Percentiles rank a stretch among this genome's conserved stretches.
These are phyloP conservation scores for Mallotus villosus DNA, from an alignment of 2,797 vertebrate species.

Conservation along the genomic window DNA sequence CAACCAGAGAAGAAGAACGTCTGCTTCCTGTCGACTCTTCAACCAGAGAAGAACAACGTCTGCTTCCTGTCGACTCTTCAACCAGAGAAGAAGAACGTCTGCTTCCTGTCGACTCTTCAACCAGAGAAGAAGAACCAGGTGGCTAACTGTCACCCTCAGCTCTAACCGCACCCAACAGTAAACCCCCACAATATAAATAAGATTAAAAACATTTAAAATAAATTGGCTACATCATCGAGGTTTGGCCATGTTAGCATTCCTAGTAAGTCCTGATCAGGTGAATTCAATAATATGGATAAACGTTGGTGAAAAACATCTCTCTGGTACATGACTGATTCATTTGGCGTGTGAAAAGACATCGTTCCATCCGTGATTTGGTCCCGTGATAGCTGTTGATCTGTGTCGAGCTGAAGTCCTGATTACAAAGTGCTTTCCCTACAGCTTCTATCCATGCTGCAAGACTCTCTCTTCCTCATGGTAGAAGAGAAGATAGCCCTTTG, in stretches of 20 bases:
- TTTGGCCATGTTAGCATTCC: constrained; percentile 9
- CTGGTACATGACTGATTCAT: neutral
- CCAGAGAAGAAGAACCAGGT: constrained; percentile 6
- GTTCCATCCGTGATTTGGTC: neutral
- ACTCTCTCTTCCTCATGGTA: constrained; percentile 1
- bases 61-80: no score
- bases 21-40: no score
- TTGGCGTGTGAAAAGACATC: neutral
- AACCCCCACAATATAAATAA: constrained; percentile 59
- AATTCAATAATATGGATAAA: neutral
- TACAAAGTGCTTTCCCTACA: constrained; percentile 1
- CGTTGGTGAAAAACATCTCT: neutral
- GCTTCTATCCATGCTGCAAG: constrained; percentile 8
- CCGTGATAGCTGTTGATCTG: neutral
- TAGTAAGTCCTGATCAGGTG: neutral
- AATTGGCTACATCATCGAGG: constrained; percentile 31
- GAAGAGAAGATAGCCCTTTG: constrained; percentile 5
- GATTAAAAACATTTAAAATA: constrained; percentile 60
- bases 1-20: no score
- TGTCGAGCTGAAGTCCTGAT: neutral
- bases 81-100: constrained; percentile 6
- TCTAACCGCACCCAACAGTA: constrained; percentile 13
- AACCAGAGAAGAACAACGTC: no score
- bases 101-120: constrained; percentile 3
- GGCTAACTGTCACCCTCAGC: constrained; percentile 39